These are phyloP conservation scores for Corbicula japonica DNA, from an alignment of 2,888 invertebrate genomes.

Conservation along the genomic window DNA sequence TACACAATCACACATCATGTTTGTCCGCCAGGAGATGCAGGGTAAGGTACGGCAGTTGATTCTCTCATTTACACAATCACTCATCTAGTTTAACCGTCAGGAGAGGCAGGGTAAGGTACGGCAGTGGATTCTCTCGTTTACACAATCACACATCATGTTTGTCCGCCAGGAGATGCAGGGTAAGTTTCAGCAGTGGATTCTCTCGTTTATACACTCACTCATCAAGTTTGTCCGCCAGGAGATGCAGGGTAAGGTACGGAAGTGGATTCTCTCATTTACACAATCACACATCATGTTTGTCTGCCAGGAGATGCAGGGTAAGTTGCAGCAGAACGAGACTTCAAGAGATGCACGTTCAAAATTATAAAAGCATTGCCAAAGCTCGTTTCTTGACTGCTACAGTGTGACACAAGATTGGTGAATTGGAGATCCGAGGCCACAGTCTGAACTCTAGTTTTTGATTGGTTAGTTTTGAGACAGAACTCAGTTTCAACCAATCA, in stretches of 20 bases:
- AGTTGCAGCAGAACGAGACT: too few relatives aligned
- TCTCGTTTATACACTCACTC: slow-evolving; percentile 97
- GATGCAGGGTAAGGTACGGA: slow-evolving; percentile 92
- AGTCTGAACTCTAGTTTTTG: too few relatives aligned
- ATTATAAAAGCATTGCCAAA: too few relatives aligned
- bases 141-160: slow-evolving; percentile 96
- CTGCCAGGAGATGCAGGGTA: too few relatives aligned
- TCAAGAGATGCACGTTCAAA: too few relatives aligned
- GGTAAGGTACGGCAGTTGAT: slow-evolving; percentile 92
- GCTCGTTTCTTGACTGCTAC: too few relatives aligned
- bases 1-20: slow-evolving; percentile 96
- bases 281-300: too few relatives aligned
- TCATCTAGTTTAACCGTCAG: slow-evolving; percentile 92
- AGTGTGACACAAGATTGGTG: too few relatives aligned
- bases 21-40: slow-evolving; percentile 96
- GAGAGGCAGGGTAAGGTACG: slow-evolving; percentile 80
- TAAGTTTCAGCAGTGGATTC: slow-evolving; percentile 93
- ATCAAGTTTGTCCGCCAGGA: slow-evolving; percentile 95
- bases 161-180: slow-evolving; percentile 95
- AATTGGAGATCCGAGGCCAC: too few relatives aligned
- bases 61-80: slow-evolving; percentile 96
- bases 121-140: slow-evolving; percentile 99
- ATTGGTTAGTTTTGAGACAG: too few relatives aligned
- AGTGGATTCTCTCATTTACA: background rate
- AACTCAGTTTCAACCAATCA: too few relatives aligned